Evolutionary conservation across 2,797 vertebrate genomes (phyloP).

Genomic region (Sorex maritimensis): DNA sequence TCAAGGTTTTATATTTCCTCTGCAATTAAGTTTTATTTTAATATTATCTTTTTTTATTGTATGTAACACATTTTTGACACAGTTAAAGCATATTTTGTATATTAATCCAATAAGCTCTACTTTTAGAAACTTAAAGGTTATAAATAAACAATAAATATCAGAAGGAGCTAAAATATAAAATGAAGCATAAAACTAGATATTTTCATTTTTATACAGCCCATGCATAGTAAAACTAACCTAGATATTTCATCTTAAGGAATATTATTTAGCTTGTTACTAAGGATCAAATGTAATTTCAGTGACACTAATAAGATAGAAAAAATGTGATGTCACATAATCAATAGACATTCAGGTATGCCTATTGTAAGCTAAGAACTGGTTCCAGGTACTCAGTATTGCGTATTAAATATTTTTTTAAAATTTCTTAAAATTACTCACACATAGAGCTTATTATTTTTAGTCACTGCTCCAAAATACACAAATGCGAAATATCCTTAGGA

Average conservation of each 20-base stretch:
- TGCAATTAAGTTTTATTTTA: slow-evolving; percentile 47
- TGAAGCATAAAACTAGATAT: slow-evolving; percentile 29
- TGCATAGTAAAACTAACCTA: slow-evolving; percentile 36
- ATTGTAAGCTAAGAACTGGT: slow-evolving; percentile 2
- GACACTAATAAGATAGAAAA: slow-evolving; percentile 54
- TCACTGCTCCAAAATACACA: neutral
- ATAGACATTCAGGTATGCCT: slow-evolving; percentile 39
- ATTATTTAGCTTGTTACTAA: slow-evolving; percentile 38
- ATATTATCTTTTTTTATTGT: slow-evolving; percentile 44
- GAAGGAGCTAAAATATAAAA: slow-evolving; percentile 78
- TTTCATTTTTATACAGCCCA: slow-evolving; percentile 39
- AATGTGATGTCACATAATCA: neutral
- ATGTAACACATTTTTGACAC: neutral
- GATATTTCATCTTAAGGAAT: neutral
- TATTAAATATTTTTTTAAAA: slow-evolving; percentile 31
- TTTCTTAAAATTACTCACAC: slow-evolving; percentile 10
- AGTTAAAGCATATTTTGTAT: slow-evolving; percentile 18
- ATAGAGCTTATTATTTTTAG: slow-evolving; percentile 36
- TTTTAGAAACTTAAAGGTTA: neutral
- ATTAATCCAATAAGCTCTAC: slow-evolving; percentile 26
- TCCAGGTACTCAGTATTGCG: slow-evolving; percentile 9
- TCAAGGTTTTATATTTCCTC: neutral
- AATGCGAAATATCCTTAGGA: slow-evolving; percentile 9
- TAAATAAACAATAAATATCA: slow-evolving; percentile 43
- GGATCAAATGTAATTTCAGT: slow-evolving; percentile 45